phyloP scores from a whole-genome alignment of 1,140 invertebrate genomes.

The Procambarus virginalis region DNA sequence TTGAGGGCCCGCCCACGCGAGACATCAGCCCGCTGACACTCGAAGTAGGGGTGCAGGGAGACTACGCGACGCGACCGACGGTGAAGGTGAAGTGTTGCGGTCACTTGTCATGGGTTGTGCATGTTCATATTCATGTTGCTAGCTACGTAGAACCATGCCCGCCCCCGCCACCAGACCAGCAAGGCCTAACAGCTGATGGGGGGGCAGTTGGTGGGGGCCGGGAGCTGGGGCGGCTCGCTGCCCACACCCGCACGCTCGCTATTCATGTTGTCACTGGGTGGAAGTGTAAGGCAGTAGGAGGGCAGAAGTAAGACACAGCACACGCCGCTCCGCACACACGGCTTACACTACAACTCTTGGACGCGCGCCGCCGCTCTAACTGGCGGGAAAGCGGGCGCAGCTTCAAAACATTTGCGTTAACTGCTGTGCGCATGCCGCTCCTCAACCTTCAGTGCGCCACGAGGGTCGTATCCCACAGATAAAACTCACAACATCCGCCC shows the following conservation, averaged over 20 bases:
- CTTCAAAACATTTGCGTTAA: constrained; percentile 70
- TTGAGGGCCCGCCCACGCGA: constrained; percentile 36
- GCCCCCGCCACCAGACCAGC: constrained; percentile 62
- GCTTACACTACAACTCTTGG: constrained; percentile 36
- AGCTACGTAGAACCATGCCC: constrained; percentile 54
- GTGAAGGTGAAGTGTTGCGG: constrained; percentile 6
- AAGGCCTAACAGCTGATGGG: constrained; percentile 66
- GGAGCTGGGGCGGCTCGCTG: constrained; percentile 56
- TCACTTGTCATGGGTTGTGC: constrained; percentile 27
- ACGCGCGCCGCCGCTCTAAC: constrained; percentile 48
- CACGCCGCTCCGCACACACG: constrained; percentile 8
- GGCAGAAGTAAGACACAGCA: not conserved
- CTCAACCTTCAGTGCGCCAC: constrained; percentile 30
- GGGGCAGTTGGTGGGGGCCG: constrained; percentile 46
- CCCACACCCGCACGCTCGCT: constrained; percentile 47
- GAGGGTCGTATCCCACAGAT: constrained; percentile 63
- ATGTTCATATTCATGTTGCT: constrained; percentile 40
- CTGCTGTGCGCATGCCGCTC: constrained; percentile 69
- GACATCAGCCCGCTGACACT: constrained; percentile 18
- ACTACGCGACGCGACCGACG: constrained; percentile 1
- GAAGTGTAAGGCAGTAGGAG: not conserved
- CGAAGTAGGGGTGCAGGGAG: constrained; percentile 15
- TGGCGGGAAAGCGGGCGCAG: constrained; percentile 61
- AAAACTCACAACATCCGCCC: constrained; percentile 68
- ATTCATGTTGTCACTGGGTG: constrained; percentile 21